Conservation (phyloP, 2,888 invertebrate genomes). For the Hirtodrosophila histrioides region DNA sequence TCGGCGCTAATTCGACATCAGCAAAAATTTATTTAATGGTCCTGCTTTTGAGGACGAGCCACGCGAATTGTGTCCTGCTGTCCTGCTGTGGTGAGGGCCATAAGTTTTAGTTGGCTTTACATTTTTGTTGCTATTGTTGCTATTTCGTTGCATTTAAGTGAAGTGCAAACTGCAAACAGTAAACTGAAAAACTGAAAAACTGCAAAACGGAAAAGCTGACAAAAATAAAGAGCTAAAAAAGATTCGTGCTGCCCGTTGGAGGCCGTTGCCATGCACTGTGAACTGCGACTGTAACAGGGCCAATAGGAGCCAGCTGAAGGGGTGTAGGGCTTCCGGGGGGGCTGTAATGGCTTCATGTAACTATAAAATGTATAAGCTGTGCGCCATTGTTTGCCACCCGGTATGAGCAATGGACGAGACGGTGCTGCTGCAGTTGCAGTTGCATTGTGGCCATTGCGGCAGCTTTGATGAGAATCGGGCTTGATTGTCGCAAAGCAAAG, state of each 20-base stretch:
- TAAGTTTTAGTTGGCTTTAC: conserved; percentile 51
- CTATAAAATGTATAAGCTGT: conserved; percentile 67
- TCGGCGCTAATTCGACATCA: conserved; percentile 68
- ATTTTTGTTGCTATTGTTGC: conserved; percentile 31
- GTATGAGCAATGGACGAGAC: too few relatives aligned
- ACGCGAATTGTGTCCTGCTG: conserved; percentile 2
- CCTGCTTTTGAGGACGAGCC: conserved; percentile 7
- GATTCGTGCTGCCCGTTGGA: conserved; percentile 25
- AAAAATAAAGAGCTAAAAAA: conserved; percentile 7
- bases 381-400: conserved; percentile 45
- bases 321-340: not conserved
- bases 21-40: conserved; percentile 67
- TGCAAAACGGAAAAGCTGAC: conserved; percentile 20
- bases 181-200: conserved; percentile 31
- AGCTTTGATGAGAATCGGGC: conserved; percentile 59
- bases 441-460: conserved; percentile 32
- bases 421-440: not conserved
- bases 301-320: too few relatives aligned
- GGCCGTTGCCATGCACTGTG: conserved; percentile 30
- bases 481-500: conserved; percentile 36
- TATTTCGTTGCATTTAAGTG: conserved; percentile 62
- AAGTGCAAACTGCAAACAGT: conserved; percentile 65
- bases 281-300: conserved; percentile 2
- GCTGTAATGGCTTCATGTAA: conserved; percentile 59
- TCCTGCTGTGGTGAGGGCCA: conserved; percentile 30